Evolutionary conservation across 2,797 vertebrate species (phyloP).

Genomic region (Propithecus deckenii): DNA sequence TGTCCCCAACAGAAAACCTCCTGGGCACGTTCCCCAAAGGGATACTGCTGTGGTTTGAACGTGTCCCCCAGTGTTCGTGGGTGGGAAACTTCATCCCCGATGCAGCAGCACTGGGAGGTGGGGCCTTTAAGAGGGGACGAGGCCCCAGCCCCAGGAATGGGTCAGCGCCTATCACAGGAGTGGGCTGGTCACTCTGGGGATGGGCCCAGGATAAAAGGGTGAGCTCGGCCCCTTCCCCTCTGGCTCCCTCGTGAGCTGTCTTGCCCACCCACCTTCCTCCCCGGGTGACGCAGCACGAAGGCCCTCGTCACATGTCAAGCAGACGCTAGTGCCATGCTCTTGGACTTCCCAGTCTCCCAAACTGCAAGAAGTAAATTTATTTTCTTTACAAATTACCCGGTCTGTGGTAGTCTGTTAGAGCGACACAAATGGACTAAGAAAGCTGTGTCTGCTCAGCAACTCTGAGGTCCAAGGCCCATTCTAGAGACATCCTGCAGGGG

Average conservation of each 20-base stretch:
- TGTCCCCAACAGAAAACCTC: background rate
- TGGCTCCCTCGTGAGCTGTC: background rate
- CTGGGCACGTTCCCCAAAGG: accelerated
- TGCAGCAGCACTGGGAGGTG: no score
- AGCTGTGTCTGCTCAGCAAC: accelerated
- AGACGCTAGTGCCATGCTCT: background rate
- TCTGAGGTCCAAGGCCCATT: no score
- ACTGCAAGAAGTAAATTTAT: background rate
- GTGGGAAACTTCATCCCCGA: background rate
- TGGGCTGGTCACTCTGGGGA: background rate
- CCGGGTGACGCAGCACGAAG: accelerated
- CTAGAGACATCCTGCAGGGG: background rate
- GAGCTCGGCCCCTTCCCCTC: background rate
- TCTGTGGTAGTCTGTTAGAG: background rate
- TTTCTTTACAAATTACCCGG: background rate
- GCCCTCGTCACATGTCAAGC: no score
- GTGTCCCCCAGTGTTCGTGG: background rate
- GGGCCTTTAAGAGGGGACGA: background rate
- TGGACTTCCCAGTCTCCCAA: background rate
- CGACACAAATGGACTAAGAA: background rate
- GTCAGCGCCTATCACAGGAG: background rate
- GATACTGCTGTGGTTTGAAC: background rate
- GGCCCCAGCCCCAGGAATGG: background rate
- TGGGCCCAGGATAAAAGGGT: background rate
- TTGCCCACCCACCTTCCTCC: background rate